phyloP scores from a whole-genome alignment of 2,113 vertebrate genomes.

The Pangasianodon gigas region DNA sequence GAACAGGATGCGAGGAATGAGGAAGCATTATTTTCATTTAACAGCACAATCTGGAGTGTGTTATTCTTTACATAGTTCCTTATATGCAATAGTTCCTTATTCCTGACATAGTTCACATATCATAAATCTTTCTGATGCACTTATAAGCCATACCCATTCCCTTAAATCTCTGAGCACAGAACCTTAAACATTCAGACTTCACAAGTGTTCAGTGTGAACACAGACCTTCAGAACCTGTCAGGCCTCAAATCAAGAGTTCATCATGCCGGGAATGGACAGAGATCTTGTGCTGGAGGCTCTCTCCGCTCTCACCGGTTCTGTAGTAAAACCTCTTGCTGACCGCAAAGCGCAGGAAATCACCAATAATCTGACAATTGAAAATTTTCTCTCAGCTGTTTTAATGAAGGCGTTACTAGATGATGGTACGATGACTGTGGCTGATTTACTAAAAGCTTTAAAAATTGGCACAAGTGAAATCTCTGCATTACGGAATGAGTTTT shows the following conservation, averaged over 20 bases:
- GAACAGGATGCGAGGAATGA: no score
- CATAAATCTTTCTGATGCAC: not conserved
- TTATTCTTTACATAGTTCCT: not conserved
- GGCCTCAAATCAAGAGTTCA: not conserved
- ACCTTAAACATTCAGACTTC: not conserved
- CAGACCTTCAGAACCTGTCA: not conserved
- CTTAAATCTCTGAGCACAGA: not conserved
- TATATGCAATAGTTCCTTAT: not conserved
- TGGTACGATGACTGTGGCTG: not conserved
- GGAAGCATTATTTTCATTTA: no score
- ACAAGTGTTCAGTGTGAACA: not conserved
- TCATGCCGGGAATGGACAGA: conserved; percentile 9
- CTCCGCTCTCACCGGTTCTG: conserved; percentile 19
- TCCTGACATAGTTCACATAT: not conserved
- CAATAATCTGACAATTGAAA: not conserved
- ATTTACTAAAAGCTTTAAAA: not conserved
- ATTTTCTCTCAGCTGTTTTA: not conserved
- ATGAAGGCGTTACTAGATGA: not conserved
- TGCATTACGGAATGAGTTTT: conserved; percentile 5
- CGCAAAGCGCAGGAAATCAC: not conserved
- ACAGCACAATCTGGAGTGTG: not conserved
- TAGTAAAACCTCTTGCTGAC: not conserved
- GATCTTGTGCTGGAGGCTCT: conserved; percentile 32
- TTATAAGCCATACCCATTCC: not conserved
- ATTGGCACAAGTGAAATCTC: not conserved